phyloP scores from a whole-genome alignment of 2,113 vertebrate species.

The Coturnix japonica region DNA sequence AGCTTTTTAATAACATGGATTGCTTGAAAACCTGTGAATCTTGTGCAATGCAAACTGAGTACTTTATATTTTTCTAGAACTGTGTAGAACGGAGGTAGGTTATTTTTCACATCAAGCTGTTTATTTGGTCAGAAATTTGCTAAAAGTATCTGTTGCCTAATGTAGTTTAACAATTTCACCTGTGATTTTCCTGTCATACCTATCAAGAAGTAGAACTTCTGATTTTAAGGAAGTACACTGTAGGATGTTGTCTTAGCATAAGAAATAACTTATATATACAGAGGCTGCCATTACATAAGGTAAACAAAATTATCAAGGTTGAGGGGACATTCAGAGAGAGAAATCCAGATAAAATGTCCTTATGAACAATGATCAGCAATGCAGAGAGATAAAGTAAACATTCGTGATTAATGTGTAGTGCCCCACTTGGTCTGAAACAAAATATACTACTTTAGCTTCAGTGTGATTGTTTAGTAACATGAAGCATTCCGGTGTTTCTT shows the following conservation, averaged over 20 bases:
- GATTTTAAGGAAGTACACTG: neutral
- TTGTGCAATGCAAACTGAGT: neutral
- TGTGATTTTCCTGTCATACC: neutral
- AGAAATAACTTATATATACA: neutral
- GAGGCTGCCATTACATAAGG: neutral
- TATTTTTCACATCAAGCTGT: neutral
- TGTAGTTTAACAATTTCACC: neutral
- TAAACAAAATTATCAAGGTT: neutral
- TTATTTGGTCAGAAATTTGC: neutral
- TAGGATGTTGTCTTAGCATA: neutral
- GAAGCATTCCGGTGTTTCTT: neutral
- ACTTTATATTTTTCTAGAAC: neutral
- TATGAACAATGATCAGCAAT: neutral
- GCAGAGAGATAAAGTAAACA: neutral
- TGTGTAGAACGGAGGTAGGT: neutral
- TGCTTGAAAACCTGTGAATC: neutral
- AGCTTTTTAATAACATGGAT: neutral
- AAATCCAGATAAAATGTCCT: neutral
- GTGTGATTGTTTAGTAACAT: neutral
- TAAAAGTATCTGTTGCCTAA: neutral
- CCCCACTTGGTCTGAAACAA: fast-evolving
- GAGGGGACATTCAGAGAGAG: neutral
- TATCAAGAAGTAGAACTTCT: neutral
- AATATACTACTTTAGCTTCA: neutral
- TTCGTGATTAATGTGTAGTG: neutral